phyloP scores from a whole-genome alignment of 2,113 vertebrate genomes.

The Zosterops japonicus region DNA sequence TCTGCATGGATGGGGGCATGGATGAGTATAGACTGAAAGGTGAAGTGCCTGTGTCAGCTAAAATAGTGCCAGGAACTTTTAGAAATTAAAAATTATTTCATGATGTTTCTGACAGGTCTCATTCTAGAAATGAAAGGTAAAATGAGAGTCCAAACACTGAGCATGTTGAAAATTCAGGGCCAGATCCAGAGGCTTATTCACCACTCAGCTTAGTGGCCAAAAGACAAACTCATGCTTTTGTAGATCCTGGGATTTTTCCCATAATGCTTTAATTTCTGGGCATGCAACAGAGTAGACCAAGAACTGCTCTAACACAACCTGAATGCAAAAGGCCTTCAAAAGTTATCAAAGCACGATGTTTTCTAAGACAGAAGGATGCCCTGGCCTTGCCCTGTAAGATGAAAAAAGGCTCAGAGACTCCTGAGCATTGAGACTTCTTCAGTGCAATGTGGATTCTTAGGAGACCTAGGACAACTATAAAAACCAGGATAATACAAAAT shows the following conservation, averaged over 20 bases:
- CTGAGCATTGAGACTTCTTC: not conserved
- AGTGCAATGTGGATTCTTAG: not conserved
- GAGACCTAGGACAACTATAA: not conserved
- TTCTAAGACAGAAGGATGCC: not conserved
- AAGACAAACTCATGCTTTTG: not conserved
- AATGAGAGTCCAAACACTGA: not conserved
- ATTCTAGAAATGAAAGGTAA: not conserved
- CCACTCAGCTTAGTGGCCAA: not conserved
- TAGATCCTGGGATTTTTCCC: not conserved
- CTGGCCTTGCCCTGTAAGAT: not conserved
- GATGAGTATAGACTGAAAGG: not conserved
- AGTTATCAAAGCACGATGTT: not conserved
- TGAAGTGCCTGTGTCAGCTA: not conserved
- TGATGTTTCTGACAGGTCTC: not conserved
- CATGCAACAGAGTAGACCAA: not conserved
- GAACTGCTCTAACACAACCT: not conserved
- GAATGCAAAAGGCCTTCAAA: not conserved
- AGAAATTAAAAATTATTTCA: not conserved
- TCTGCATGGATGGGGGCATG: accelerated
- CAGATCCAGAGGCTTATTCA: not conserved
- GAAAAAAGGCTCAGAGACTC: not conserved
- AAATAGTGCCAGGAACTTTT: not conserved
- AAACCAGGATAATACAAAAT: not conserved
- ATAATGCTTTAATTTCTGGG: not conserved
- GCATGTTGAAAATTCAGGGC: accelerated